These are phyloP conservation scores for Meloidogyne exigua DNA, from an alignment of 1,140 invertebrate species.

Conservation along the genomic window DNA sequence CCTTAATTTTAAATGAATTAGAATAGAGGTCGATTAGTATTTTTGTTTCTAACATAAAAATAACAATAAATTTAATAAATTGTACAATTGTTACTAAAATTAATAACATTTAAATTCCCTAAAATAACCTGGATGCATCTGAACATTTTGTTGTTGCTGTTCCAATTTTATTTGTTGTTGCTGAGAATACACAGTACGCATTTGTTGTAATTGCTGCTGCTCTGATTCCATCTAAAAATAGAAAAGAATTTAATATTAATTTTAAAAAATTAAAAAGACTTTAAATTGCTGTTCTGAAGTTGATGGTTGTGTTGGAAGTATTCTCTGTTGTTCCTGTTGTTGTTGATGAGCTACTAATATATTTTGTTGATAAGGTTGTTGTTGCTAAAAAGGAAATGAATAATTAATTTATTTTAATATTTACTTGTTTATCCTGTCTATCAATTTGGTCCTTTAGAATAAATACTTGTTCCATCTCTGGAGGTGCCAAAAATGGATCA, in stretches of 20 bases:
- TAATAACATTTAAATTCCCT: too few species aligned
- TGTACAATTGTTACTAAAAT: too few species aligned
- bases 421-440: not conserved
- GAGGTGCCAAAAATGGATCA: conserved; percentile 17
- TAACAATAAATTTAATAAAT: too few species aligned
- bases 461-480: conserved; percentile 23
- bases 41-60: too few species aligned
- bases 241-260: conserved; percentile 18
- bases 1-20: not conserved
- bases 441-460: not conserved
- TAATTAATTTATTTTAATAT: not conserved
- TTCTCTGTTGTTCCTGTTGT: conserved; percentile 34
- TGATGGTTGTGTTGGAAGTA: not conserved
- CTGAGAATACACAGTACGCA: not conserved
- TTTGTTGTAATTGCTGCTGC: conserved; percentile 21
- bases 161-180: conserved; percentile 28
- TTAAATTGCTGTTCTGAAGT: not conserved
- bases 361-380: conserved; percentile 15
- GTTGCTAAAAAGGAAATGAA: not conserved
- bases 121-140: conserved; percentile 2
- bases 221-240: conserved; percentile 6
- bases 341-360: conserved; percentile 14
- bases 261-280: not conserved
- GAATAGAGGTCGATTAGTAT: too few species aligned
- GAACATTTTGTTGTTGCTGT: conserved; percentile 15